Evolutionary conservation across 2,888 invertebrate species (phyloP), one percentile per base, ranked within the genome.

Genomic region (Drosophila yooni): DNA sequence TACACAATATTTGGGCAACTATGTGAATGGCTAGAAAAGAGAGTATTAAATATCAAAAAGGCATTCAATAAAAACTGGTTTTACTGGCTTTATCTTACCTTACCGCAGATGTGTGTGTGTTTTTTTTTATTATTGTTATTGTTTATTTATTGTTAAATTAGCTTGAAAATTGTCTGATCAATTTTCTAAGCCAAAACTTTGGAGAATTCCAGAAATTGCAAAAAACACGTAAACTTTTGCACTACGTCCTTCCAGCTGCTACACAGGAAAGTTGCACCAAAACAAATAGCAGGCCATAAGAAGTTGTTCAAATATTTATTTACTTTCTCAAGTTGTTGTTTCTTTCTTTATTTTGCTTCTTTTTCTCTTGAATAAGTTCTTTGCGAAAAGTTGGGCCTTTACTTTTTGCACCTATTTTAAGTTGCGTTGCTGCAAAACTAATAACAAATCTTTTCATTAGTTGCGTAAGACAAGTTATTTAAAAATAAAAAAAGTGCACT

Each of bases 381-480:
- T 57, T 67, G 65, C 43, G 54, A 63, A 74, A 88, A 85, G 77
- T 78, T 85, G 27, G 31, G 60, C 70, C 64, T 71, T 67, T 60
- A 76, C 68, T 82, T 89, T 77, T 77, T 82, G 86, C 85, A 84
- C 85, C 86, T 80, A 73, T 65, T 56, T 72, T 70, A 50, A 61
- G 77, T 68, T 65, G 54, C 51, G 56, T 43, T 65, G 65, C 66
- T 66, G 75, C 71, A 69, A 76, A 87, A 88, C 90, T 88, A 90
- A 86, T 86, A 86, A 90, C 90, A 86, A 86, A 90, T 90, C 90
- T 88, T 86, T 86, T 86, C 85, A 86, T 86, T 86, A 86, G 90
- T 90, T 86, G 80, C 83, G 73, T 86, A 90, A 90, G 89, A 82
- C 88, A 90, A 90, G 88, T 88, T 85, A 88, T 90, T 85, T 85